Conservation (phyloP, 2,113 vertebrate genomes). For the Rostratula benghalensis region DNA sequence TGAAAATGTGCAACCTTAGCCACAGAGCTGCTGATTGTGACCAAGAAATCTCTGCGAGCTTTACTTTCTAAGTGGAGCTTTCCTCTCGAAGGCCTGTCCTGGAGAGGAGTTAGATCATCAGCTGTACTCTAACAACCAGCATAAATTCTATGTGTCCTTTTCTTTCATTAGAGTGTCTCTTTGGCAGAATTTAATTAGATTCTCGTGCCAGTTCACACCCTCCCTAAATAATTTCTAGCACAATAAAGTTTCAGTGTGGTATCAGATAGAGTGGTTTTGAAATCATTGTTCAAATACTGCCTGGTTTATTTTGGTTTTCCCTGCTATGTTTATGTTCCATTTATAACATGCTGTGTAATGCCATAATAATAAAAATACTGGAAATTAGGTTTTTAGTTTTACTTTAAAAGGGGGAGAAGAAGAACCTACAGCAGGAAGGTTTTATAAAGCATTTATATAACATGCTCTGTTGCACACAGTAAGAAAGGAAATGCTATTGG, state of each 20-base stretch:
- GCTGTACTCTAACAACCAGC: background rate
- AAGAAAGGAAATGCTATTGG: background rate
- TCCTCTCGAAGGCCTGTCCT: background rate
- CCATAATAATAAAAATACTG: background rate
- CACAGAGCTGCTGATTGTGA: background rate
- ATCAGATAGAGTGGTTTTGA: background rate
- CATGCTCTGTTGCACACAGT: fast-evolving
- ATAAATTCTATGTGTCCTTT: background rate
- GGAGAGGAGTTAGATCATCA: background rate
- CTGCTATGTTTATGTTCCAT: background rate
- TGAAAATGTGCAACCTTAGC: background rate
- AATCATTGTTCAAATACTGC: background rate
- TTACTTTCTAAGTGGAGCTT: background rate
- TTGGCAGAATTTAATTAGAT: background rate
- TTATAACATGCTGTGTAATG: background rate
- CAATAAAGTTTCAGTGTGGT: background rate
- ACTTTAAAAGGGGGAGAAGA: background rate
- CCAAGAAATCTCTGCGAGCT: background rate
- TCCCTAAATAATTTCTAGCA: background rate
- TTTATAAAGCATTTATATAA: background rate
- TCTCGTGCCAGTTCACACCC: background rate
- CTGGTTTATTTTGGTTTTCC: background rate
- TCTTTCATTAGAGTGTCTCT: background rate
- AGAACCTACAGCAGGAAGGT: background rate
- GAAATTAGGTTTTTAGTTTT: background rate